phyloP scores from a whole-genome alignment of 2,888 invertebrate genomes.

The Apodemia hepburni region DNA sequence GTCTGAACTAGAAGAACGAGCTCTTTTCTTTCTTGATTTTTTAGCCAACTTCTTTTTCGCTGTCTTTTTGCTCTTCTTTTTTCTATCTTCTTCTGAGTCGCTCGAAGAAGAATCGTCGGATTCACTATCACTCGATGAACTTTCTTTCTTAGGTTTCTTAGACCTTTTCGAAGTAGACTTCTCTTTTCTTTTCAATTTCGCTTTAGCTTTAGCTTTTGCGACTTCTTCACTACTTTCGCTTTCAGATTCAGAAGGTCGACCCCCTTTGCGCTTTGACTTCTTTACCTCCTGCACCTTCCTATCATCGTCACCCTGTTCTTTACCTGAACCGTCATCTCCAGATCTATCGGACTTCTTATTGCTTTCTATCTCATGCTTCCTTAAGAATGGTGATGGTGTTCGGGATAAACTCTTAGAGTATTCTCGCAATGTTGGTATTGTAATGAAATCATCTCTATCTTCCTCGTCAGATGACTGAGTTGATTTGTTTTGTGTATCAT shows the following conservation, averaged over 20 bases:
- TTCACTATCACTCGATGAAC: constrained; percentile 72
- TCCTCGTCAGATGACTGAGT: constrained; percentile 64
- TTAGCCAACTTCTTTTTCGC: constrained; percentile 69
- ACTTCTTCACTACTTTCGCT: constrained; percentile 69
- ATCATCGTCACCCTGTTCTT: constrained; percentile 70
- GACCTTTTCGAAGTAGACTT: constrained; percentile 78
- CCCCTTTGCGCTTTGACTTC: constrained; percentile 74
- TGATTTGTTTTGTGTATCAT: constrained; percentile 50
- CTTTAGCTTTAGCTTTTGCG: constrained; percentile 62
- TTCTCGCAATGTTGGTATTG: constrained; percentile 63
- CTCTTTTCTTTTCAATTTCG: constrained; percentile 73
- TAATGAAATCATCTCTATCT: constrained; percentile 61
- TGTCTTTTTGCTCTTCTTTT: constrained; percentile 72
- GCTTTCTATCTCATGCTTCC: constrained; percentile 80
- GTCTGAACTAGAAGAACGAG: constrained; percentile 72
- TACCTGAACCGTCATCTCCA: constrained; percentile 64
- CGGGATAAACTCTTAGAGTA: constrained; percentile 90
- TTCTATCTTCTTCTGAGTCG: constrained; percentile 72
- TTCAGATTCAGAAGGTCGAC: constrained; percentile 72
- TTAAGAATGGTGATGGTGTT: constrained; percentile 92
- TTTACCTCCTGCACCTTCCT: constrained; percentile 53
- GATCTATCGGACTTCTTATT: constrained; percentile 66
- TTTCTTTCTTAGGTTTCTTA: constrained; percentile 72
- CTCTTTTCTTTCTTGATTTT: constrained; percentile 67
- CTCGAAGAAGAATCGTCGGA: constrained; percentile 74